A percentile compares a stretch with the other conserved stretches of the same genome.
Conservation (phyloP, 2,797 vertebrate species). For the Odontamblyopus rebecca region DNA sequence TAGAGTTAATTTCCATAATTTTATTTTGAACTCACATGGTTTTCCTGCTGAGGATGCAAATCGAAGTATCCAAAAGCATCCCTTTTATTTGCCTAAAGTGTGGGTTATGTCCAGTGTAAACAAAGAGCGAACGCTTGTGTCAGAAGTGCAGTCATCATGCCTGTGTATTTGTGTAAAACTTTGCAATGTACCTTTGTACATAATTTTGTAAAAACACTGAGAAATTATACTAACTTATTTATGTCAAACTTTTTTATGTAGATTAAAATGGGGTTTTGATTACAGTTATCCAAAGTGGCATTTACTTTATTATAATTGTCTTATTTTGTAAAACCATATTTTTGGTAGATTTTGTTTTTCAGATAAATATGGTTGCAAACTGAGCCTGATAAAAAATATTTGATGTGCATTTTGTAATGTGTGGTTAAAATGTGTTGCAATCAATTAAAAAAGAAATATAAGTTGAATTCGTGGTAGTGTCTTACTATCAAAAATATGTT, state of each 20-base stretch:
- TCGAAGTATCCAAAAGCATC: constrained; percentile 66
- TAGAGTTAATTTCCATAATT: constrained; percentile 42
- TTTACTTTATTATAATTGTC: constrained; percentile 83
- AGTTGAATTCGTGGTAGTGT: constrained; percentile 6
- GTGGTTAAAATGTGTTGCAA: constrained; percentile 84
- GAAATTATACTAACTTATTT: constrained; percentile 99
- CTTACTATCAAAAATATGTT: neutral
- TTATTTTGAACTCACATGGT: constrained; percentile 40
- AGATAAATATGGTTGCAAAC: constrained; percentile 90
- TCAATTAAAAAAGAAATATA: constrained; percentile 90
- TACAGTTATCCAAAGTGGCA: constrained; percentile 93
- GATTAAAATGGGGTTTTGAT: constrained; percentile 83
- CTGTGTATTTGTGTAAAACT: constrained; percentile 81
- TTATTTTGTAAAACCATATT: constrained; percentile 90
- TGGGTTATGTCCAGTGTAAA: constrained; percentile 60
- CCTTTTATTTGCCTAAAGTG: constrained; percentile 51
- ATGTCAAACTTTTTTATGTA: constrained; percentile 89
- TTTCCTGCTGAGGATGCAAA: constrained; percentile 71
- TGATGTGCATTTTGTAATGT: constrained; percentile 86
- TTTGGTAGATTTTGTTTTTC: constrained; percentile 73
- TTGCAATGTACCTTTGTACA: constrained; percentile 81
- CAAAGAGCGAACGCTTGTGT: constrained; percentile 60
- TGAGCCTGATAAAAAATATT: constrained; percentile 91
- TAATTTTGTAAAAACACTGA: constrained; percentile 97
- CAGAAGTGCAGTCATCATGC: constrained; percentile 70